Conservation (phyloP, 2,797 vertebrate species). For the Gobionotothen gibberifrons region DNA sequence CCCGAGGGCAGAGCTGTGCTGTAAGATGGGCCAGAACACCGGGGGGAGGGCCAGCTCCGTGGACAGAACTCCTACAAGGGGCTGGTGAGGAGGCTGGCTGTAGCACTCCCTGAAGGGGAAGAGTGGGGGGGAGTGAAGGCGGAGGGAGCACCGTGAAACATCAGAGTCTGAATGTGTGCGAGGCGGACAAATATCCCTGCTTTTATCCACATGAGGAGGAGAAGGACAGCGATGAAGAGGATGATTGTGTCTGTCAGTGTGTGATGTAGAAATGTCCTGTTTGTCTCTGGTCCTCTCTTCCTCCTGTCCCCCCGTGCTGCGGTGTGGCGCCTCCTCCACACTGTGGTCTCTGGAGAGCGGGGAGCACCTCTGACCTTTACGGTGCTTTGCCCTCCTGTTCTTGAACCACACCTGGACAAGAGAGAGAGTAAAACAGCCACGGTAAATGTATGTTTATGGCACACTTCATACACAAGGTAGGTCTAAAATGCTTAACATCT, state of each 20-base stretch:
- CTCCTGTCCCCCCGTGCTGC: conserved; percentile 49
- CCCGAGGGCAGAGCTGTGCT: conserved; percentile 60
- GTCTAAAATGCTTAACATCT: not conserved
- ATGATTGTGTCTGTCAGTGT: conserved; percentile 30
- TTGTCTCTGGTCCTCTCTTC: conserved; percentile 56
- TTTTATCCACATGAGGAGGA: conserved; percentile 43
- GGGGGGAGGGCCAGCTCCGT: conserved; percentile 71
- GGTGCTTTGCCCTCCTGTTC: conserved; percentile 88
- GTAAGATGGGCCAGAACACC: conserved; percentile 78
- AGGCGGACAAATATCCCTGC: conserved; percentile 33
- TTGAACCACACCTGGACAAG: conserved; percentile 89
- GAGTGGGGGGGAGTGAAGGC: conserved; percentile 63
- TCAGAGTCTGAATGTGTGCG: conserved; percentile 52
- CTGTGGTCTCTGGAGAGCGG: conserved; percentile 63
- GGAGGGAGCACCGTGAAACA: conserved; percentile 40
- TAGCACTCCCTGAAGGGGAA: conserved; percentile 72
- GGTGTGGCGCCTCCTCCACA: conserved; percentile 49
- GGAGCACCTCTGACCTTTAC: conserved; percentile 83
- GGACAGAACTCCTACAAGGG: conserved; percentile 72
- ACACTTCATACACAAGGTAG: not conserved
- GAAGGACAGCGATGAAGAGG: conserved; percentile 4
- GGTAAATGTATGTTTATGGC: not conserved
- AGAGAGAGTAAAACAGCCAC: not conserved
- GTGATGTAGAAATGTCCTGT: conserved; percentile 40
- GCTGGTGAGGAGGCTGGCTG: conserved; percentile 60